These are phyloP conservation scores for Sepiola atlantica DNA, from an alignment of 2,888 invertebrate species.

Conservation along the genomic window DNA sequence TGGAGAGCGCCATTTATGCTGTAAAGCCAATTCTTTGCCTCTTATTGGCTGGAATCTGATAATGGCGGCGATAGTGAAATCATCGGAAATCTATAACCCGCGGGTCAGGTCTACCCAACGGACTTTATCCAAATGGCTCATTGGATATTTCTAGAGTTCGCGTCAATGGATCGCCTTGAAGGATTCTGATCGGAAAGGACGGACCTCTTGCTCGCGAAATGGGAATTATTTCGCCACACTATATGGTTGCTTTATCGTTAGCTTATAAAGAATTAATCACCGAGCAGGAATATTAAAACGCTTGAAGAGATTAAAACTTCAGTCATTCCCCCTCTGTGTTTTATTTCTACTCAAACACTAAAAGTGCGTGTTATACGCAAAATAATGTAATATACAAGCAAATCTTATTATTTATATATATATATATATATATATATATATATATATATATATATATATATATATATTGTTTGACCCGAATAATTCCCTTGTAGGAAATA, in stretches of 20 bases:
- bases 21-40: not conserved
- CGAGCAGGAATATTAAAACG: not conserved
- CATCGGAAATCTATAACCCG: not conserved
- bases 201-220: not conserved
- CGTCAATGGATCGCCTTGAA: not conserved
- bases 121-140: not conserved
- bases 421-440: too few species aligned
- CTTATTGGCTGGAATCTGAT: too few species aligned
- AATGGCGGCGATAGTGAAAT: not conserved
- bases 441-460: too few species aligned
- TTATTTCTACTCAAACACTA: not conserved
- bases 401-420: too few species aligned
- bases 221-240: not conserved
- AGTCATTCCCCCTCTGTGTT: not conserved
- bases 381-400: not conserved
- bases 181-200: not conserved
- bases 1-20: not conserved
- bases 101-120: not conserved
- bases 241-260: not conserved
- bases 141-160: not conserved
- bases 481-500: too few species aligned
- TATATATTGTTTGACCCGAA: too few species aligned
- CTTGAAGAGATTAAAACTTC: not conserved
- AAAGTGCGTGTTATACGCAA: not conserved
- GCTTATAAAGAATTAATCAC: not conserved